These are phyloP conservation scores for Gasterosteus aculeatus DNA, from an alignment of 2,113 vertebrate genomes.

Conservation along the genomic window DNA sequence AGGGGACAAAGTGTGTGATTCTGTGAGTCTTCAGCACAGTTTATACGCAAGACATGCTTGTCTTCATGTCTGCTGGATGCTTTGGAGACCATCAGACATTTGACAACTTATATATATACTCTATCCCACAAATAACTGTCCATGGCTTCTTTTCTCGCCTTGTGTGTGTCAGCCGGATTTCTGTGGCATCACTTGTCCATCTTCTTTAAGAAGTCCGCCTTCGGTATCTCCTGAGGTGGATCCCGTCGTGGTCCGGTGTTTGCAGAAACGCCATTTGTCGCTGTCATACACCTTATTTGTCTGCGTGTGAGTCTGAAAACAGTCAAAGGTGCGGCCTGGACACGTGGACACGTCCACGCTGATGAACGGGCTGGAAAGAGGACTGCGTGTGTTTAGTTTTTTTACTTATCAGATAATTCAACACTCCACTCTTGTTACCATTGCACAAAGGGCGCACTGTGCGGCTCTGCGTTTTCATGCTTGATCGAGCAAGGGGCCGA, in stretches of 20 bases:
- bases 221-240: no score
- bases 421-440: constrained; percentile 61
- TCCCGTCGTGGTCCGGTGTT: no score
- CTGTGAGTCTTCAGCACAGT: not conserved
- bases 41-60: not conserved
- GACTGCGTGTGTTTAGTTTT: constrained; percentile 28
- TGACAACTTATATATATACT: not conserved
- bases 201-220: constrained; percentile 9
- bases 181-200: not conserved
- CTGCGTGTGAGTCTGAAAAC: constrained; percentile 33
- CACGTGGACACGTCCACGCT: constrained; percentile 46
- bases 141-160: not conserved
- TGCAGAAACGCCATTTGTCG: not conserved
- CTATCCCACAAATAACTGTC: not conserved
- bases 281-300: not conserved
- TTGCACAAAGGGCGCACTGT: constrained; percentile 75
- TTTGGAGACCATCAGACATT: not conserved
- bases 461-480: constrained; percentile 60
- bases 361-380: constrained; percentile 66
- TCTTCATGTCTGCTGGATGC: not conserved
- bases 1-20: not conserved
- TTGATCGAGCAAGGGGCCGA: constrained; percentile 61
- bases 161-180: constrained; percentile 4
- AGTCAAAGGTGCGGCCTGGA: constrained; percentile 29
- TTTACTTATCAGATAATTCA: constrained; percentile 71